Base-by-base conservation (phyloP, 2,113 vertebrate genomes). In the Manacus vitellinus region DNA sequence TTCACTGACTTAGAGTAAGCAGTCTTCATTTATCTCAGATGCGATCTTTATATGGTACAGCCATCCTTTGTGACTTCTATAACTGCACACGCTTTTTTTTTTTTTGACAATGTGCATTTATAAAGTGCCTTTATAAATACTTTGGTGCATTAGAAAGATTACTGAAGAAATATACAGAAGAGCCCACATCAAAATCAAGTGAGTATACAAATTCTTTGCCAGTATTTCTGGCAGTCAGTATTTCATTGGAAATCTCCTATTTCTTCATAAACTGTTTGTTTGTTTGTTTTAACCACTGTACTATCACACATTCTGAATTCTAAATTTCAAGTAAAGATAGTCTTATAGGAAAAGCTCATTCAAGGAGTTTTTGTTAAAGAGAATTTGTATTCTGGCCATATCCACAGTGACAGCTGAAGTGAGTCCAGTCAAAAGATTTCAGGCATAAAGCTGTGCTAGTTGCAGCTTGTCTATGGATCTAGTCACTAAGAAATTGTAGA, bases 361-460 rank as follows among this genome's bases (percentile, higher is more conserved):
- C 75, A 96, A 91, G 20, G 70, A 86, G 27, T 16, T 89, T 81
- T 37, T 95, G 33, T 88, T 89, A 39, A 80, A 63, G 44, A 63
- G 49, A 90, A 79, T 97, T 97, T 95, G 35, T 89, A 97, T 94
- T 96, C 93, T 81, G 66, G 56, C 86, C 73, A 54, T 68, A 84
- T 25, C 52, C 61, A 28, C 41, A 58, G 61, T 79, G 90, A 81
- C 87, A 91, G 88, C 76, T 87, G 78, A 89, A 94, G 47, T 66
- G 39, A 93, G 93, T 27, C 10, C 52, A 80, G 46, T 55, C 46
- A 88, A 88, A 80, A 65, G 0, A 87, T 87, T 90, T 80, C 39
- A 81, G 65, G 13, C 73, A 74, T 49, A 92, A 89, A 92, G 43
- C 47, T 55, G 54, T 89, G 39, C 46, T 72, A 27, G 58, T 44